Base-by-base conservation (phyloP, 2,797 vertebrate genomes). In the Myiotriccus ornatus region DNA sequence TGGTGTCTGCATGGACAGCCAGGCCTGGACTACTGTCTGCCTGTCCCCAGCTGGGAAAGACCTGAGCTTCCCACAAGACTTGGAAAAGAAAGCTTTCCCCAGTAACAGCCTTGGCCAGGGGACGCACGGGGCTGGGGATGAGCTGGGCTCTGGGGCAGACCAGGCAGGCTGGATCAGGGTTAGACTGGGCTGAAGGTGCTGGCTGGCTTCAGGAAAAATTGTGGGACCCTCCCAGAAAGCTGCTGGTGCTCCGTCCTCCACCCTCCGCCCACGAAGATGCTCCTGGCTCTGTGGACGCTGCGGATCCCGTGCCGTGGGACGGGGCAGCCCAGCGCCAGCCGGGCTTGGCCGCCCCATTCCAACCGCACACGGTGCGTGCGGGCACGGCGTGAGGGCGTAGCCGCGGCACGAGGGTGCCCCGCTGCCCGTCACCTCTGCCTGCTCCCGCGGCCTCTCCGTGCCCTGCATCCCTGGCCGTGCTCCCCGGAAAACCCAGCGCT, bases 251-350 rank as follows among this genome's bases (percentile, higher is more conserved):
- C n/a, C 1, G 2, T 47, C 20, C 1, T 0, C 17, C 0, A 0
- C 16, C 17, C 1, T 0, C 15, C 0, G 0, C 16, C 4, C 0
- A 1, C 8, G 1, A 22, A 7, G n/a, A 5, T 15, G 14, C n/a
- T 56, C 0, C 0, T 6, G 22, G 35, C 32, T 27, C 55, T 0
- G 0, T 0, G 1, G 39, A 4, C 23, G 14, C 34, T 1, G 25
- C 25, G 37, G 11, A 37, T 52, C n/a, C 59, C 34, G 52, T 22
- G 44, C 2, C 6, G 10, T 4, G 12, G 41, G 12, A 12, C 0
- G 2, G 39, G 43, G 27, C 52, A 24, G 30, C 19, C 50, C 25
- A 1, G 32, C 7, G 23, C 73, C 77, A 25, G 30, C 28, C 0
- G 5, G 37, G 19, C 37, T 79, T 23, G 21, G 76, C 57, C 27